Evolutionary conservation across 2,797 vertebrate species (phyloP).

Genomic region (Pseudochromis fuscus): DNA sequence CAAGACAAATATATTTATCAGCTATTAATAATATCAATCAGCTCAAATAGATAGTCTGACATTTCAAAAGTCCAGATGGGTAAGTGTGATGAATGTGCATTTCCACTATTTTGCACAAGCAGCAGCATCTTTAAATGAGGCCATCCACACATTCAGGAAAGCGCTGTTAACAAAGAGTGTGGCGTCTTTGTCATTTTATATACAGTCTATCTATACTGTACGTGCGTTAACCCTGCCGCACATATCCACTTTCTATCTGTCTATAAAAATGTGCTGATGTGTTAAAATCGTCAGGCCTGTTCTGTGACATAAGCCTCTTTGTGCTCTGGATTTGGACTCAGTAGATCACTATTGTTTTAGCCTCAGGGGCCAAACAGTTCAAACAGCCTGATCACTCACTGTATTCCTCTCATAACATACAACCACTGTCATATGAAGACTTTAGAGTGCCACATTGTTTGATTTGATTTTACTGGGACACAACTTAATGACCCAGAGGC

Average conservation of each 20-base stretch:
- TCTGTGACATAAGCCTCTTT: constrained; percentile 62
- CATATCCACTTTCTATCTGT: constrained; percentile 25
- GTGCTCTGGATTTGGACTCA: constrained; percentile 56
- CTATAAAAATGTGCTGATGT: constrained; percentile 71
- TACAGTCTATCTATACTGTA: constrained; percentile 5
- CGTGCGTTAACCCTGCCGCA: constrained; percentile 8
- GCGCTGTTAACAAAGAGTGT: neutral
- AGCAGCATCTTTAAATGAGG: neutral
- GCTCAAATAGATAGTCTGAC: neutral
- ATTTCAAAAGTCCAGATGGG: neutral
- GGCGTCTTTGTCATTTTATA: neutral
- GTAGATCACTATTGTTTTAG: constrained; percentile 59
- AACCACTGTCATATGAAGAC: neutral
- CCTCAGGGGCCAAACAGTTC: constrained; percentile 1
- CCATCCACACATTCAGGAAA: neutral
- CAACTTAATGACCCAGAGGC: neutral
- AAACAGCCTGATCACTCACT: neutral
- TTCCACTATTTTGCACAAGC: neutral
- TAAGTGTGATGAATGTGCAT: neutral
- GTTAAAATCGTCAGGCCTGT: constrained; percentile 34
- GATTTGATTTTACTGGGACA: neutral
- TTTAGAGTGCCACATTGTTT: too few relatives aligned
- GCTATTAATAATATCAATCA: neutral
- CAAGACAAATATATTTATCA: neutral
- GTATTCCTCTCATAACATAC: neutral